A percentile compares a stretch with the other conserved stretches of the same genome.
These are phyloP conservation scores for Rhimphoctona megacephalus DNA, from an alignment of 2,888 invertebrate species.

Conservation along the genomic window DNA sequence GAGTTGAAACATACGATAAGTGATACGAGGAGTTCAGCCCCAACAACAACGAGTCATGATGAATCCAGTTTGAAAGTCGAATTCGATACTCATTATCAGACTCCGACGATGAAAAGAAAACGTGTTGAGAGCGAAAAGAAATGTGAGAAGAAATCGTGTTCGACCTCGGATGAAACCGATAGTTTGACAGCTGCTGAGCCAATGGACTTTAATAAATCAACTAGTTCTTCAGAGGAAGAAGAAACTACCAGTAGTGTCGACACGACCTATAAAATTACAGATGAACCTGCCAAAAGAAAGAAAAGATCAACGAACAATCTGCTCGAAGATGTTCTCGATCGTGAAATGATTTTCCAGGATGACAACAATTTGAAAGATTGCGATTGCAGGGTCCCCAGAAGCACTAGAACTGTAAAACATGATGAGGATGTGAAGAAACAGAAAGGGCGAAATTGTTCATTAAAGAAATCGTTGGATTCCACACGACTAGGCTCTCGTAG, in stretches of 20 bases:
- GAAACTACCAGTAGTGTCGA: constrained; percentile 11
- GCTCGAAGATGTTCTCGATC: constrained; percentile 70
- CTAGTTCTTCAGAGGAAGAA: constrained; percentile 53
- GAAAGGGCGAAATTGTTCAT: not conserved
- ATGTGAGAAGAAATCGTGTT: not conserved
- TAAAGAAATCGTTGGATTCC: not conserved
- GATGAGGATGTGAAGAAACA: not conserved
- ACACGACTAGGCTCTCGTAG: not conserved
- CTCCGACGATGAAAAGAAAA: constrained; percentile 18
- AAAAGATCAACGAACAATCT: constrained; percentile 68
- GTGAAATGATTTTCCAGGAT: constrained; percentile 79
- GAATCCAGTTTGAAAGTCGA: not conserved
- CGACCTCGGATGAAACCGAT: not conserved
- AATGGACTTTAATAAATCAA: constrained; percentile 50
- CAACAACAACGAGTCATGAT: not conserved
- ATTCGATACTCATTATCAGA: not conserved
- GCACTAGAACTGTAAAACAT: constrained; percentile 24
- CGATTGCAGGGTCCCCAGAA: constrained; percentile 77
- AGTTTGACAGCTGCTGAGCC: constrained; percentile 47
- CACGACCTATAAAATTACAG: not conserved
- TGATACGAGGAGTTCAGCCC: not conserved
- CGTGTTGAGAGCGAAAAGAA: not conserved
- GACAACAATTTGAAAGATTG: constrained; percentile 76
- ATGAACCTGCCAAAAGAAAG: not conserved
- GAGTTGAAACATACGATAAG: not conserved